Base-by-base conservation (phyloP, 2,888 invertebrate species). In the Protonemura montana region DNA sequence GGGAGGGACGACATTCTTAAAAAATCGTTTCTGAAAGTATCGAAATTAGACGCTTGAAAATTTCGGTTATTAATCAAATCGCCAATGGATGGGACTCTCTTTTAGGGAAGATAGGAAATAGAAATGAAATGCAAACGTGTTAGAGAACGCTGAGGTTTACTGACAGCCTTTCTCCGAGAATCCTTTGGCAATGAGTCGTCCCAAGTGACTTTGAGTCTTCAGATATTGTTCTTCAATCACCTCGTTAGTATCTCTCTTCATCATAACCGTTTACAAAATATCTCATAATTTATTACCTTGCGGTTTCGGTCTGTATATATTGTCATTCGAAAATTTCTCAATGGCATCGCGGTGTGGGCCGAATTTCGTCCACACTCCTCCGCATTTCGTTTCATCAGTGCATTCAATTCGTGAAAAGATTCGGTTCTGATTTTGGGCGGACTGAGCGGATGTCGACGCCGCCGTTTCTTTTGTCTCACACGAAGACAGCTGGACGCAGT, bases 1-100 rank as follows among this genome's bases (percentile, higher is more conserved):
- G 59, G 59, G 59, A 59, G 59, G 59, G 7, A 59, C 59, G 59
- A 59, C 59, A 59, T 59, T 59, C 59, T 59, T 59, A 59, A 59
- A 59, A 59, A 59, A 59, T 59, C 59, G 59, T 59, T 59, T 59
- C 59, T 59, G 59, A 59, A 59, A 59, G 59, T 59, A 59, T 59
- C 21, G 7, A 59, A 59, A 59, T 59, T 59, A 16, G 59, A 59
- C 59, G 59, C 59, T 10, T 10, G 16, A 10, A 59, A 59, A 59
- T 59, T 59, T 10, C 1, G 21, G 59, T 59, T 59, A 59, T 59
- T 16, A 59, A 59, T 59, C 59, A 59, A 59, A 59, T 59, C 59
- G 13, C 59, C 59, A 59, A 35, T n/a, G n/a, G n/a, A 59, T 59
- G 6, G 59, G 59, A 21, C 21, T 59, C 59, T 59, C 59, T 59